phyloP scores from a whole-genome alignment of 2,113 vertebrate genomes.

The Oxyruncus cristatus region DNA sequence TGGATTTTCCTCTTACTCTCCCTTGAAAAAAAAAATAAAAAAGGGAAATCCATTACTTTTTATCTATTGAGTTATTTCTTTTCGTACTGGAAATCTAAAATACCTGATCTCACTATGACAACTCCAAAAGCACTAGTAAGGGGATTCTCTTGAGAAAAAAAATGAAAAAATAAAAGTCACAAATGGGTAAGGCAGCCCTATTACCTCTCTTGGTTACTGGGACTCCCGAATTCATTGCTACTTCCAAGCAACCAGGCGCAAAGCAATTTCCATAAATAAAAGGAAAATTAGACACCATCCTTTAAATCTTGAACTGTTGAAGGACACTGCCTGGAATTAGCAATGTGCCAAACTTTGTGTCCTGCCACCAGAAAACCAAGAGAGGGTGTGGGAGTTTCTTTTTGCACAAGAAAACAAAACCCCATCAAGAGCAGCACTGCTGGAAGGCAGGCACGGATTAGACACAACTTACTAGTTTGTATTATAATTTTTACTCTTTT shows the following conservation, averaged over 20 bases:
- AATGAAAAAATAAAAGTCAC: neutral
- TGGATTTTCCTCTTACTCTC: neutral
- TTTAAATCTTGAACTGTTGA: neutral
- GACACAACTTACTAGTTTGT: neutral
- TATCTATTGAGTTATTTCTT: neutral
- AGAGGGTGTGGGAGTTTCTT: neutral
- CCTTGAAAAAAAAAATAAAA: neutral
- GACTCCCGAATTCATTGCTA: neutral
- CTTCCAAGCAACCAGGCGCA: neutral
- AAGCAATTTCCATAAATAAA: neutral
- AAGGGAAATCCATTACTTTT: neutral
- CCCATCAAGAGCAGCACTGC: neutral
- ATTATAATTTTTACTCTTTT: neutral
- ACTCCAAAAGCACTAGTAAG: neutral
- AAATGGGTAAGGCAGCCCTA: neutral
- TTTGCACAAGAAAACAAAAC: neutral
- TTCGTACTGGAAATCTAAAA: neutral
- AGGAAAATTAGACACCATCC: neutral
- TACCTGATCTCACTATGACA: neutral
- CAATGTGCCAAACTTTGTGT: neutral
- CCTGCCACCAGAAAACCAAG: neutral
- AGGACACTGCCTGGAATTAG: neutral
- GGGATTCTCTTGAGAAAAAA: neutral
- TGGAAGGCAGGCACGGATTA: neutral
- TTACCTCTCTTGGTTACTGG: neutral